Base-by-base conservation (phyloP, 1,140 invertebrate species). In the Cryptotermes secundus region DNA sequence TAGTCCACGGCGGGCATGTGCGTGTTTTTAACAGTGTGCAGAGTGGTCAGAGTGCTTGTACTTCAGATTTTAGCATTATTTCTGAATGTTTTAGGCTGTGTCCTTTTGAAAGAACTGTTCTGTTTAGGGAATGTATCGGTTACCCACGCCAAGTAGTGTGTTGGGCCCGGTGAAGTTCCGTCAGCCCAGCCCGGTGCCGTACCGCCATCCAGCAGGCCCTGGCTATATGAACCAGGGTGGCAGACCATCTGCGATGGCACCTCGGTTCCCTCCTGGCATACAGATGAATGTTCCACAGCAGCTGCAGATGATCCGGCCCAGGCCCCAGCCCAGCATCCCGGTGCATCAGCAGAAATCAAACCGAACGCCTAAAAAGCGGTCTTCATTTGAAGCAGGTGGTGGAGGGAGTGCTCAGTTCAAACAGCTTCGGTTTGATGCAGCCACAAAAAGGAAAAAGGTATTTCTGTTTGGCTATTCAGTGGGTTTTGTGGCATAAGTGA, bases 391-490 rank as follows among this genome's bases (percentile, higher is more conserved):
- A 12, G 82, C 34, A 80, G 26, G 6, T 34, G 36, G 19, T 49
- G 31, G 38, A 7, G 31, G 14, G 10, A 45, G n/a, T 82, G 26
- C 79, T 36, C 79, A 72, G 31, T 34, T 80, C 38, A 79, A 65
- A 80, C 42, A 84, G 80, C 38, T 26, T 31, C 36, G 81, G 2
- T 82, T 82, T 82, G 81, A 82, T 42, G n/a, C 42, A 42, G 38
- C 24, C 10, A 10, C 81, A 4, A 82, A 82, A 82, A 84, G 83
- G 31, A 84, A 84, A 53, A 35, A 80, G 83, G 83, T 84, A 82
- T 36, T 31, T 65, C 26, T 14, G 16, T 49, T 49, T 49, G 45
- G 9, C 2, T 49, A 19, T 14, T 49, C 9, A 14, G 45, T 49
- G 9, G 38, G 45, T 49, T 49, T 49, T 49, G 45, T 49, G 7